These are phyloP conservation scores for Seira ritae DNA, from an alignment of 2,888 invertebrate genomes.

Conservation along the genomic window DNA sequence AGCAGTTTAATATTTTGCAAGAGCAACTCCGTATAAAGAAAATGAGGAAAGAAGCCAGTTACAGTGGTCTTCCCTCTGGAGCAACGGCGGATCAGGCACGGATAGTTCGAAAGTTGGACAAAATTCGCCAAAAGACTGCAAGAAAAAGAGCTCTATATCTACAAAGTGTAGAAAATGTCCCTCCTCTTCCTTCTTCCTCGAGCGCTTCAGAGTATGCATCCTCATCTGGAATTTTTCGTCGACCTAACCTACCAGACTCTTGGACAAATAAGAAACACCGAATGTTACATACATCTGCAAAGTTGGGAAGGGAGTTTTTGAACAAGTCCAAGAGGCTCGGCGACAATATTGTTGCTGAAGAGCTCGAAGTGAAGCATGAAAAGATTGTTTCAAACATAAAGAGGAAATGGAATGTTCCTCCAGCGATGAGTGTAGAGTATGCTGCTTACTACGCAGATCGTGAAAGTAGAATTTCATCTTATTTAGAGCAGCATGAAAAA, in stretches of 20 bases:
- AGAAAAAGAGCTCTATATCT: slow-evolving; percentile 59
- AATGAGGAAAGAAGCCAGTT: slow-evolving; percentile 58
- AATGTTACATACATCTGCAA: slow-evolving; percentile 91
- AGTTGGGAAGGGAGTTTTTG: slow-evolving; percentile 87
- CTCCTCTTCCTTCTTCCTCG: neutral
- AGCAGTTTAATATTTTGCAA: slow-evolving; percentile 65
- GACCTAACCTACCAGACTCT: slow-evolving; percentile 28
- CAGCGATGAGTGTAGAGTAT: slow-evolving; percentile 96
- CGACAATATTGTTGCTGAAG: slow-evolving; percentile 87
- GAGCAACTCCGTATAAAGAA: slow-evolving; percentile 69
- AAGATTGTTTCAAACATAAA: slow-evolving; percentile 89
- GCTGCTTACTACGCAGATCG: slow-evolving; percentile 95
- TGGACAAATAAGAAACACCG: slow-evolving; percentile 86
- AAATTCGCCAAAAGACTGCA: slow-evolving; percentile 84
- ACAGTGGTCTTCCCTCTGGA: slow-evolving; percentile 56
- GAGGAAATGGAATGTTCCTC: slow-evolving; percentile 95
- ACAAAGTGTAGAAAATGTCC: slow-evolving; percentile 42
- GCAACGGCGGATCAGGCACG: slow-evolving; percentile 75
- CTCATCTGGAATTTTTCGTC: no score
- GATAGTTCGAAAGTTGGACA: slow-evolving; percentile 87
- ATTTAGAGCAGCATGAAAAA: slow-evolving; percentile 86
- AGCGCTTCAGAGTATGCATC: slow-evolving; percentile 8
- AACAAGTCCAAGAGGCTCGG: slow-evolving; percentile 94
- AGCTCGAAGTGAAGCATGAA: slow-evolving; percentile 89
- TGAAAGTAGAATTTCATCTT: slow-evolving; percentile 86